A percentile compares a stretch with the other conserved stretches of the same genome.
Evolutionary conservation across 1,140 invertebrate genomes (phyloP).

Genomic region (Pomacea maculata): DNA sequence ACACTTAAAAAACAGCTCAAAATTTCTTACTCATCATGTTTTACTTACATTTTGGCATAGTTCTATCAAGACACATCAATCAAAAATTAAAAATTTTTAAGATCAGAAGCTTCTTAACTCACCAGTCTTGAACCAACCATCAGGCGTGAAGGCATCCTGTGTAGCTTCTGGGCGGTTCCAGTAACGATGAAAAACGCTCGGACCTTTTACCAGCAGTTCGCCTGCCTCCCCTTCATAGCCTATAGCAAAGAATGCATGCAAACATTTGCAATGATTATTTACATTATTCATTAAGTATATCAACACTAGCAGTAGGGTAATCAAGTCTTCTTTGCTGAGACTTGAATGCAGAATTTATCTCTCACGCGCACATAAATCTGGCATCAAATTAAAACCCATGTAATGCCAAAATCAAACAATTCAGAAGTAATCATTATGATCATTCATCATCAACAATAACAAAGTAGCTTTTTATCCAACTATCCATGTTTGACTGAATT

Average conservation of each 20-base stretch:
- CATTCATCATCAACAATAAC: no score
- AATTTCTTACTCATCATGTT: no score
- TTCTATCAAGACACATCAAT: no score
- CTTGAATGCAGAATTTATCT: neutral
- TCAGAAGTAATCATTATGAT: neutral
- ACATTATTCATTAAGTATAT: neutral
- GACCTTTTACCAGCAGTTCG: slow-evolving; percentile 80
- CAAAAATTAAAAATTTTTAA: no score
- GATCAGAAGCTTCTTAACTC: neutral
- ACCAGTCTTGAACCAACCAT: slow-evolving; percentile 90
- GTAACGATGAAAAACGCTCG: slow-evolving; percentile 81
- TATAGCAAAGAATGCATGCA: slow-evolving; percentile 16
- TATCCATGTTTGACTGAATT: neutral
- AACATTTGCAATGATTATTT: neutral
- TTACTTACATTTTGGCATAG: no score
- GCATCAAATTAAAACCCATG: neutral
- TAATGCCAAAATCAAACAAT: neutral
- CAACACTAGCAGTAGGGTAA: neutral
- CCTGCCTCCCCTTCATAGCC: slow-evolving; percentile 67
- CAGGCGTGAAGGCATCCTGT: slow-evolving; percentile 76
- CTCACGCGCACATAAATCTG: neutral
- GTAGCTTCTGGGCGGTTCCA: slow-evolving; percentile 80
- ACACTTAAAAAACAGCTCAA: no score
- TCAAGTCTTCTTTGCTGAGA: no score
- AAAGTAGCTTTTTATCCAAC: neutral